Conservation (phyloP, 2,113 vertebrate genomes). For the Grammomys surdaster region DNA sequence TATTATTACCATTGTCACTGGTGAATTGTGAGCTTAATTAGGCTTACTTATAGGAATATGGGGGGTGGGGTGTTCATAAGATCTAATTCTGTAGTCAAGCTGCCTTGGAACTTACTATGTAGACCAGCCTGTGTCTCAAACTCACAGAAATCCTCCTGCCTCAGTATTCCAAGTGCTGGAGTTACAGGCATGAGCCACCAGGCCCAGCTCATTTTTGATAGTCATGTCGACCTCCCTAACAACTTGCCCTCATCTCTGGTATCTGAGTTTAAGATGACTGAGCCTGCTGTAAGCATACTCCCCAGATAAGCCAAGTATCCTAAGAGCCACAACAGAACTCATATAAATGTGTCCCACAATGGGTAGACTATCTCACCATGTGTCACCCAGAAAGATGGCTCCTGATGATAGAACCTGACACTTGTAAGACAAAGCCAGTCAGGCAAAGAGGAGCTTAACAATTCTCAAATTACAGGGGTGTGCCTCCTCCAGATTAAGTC, state of each 20-base stretch:
- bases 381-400: conserved; percentile 44
- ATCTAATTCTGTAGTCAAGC: background rate
- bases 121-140: background rate
- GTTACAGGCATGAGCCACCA: background rate
- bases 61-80: background rate
- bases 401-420: conserved; percentile 1
- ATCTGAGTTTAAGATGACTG: background rate
- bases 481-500: background rate
- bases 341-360: background rate
- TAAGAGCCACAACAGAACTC: background rate
- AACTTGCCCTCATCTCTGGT: background rate
- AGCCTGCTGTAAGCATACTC: background rate
- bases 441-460: background rate
- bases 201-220: background rate
- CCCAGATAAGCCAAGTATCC: background rate
- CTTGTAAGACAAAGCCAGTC: background rate
- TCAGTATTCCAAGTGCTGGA: background rate
- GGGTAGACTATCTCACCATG: conserved; percentile 4
- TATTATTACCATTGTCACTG: background rate
- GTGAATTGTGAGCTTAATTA: background rate
- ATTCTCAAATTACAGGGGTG: background rate
- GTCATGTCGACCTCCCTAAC: background rate
- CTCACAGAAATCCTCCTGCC: background rate
- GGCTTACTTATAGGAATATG: background rate
- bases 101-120: background rate